Conservation (phyloP, 2,113 vertebrate species). For the Burhinus bistriatus region DNA sequence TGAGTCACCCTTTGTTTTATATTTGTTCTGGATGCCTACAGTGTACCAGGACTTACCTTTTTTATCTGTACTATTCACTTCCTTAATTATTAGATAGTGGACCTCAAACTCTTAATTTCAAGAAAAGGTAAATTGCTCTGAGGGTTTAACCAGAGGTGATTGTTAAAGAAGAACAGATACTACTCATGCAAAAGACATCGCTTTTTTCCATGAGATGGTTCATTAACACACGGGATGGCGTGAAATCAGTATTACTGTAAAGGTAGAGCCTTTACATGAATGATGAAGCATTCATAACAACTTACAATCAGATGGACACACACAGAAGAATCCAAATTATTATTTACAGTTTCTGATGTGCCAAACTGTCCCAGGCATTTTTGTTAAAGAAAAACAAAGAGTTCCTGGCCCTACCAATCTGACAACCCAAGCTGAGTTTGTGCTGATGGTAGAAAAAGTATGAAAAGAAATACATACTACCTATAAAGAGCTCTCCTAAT, state of each 20-base stretch:
- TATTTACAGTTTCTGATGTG: neutral
- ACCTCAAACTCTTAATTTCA: neutral
- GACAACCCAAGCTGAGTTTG: neutral
- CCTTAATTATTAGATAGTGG: neutral
- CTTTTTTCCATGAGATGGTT: neutral
- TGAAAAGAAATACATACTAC: neutral
- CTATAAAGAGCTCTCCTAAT: neutral
- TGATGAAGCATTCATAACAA: neutral
- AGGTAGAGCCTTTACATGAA: neutral
- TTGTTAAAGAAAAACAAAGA: neutral
- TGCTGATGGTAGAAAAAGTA: neutral
- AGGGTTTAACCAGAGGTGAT: neutral
- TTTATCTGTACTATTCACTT: neutral
- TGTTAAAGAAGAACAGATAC: neutral
- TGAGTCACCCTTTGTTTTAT: neutral
- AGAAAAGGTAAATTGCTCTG: neutral
- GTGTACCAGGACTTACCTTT: neutral
- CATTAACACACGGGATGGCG: neutral
- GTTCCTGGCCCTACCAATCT: neutral
- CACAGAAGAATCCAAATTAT: neutral
- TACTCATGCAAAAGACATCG: neutral
- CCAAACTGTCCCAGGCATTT: neutral
- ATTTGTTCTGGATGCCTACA: neutral
- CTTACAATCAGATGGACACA: neutral
- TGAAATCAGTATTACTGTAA: neutral